Conservation (phyloP, 2,113 vertebrate genomes). For the Zeus faber region DNA sequence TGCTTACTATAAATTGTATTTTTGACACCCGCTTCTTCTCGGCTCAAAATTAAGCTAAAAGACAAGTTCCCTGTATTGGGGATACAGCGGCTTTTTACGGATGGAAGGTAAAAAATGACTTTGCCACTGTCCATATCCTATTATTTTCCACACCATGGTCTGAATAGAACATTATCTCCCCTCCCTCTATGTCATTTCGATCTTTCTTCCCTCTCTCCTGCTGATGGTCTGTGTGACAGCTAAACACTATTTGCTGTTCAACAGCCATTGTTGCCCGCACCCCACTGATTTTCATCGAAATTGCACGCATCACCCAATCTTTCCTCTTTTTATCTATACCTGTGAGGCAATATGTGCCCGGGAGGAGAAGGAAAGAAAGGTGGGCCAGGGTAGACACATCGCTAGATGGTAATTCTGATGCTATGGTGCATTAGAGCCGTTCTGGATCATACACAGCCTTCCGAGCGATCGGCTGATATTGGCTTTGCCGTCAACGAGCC, state of each 20-base stretch:
- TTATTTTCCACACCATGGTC: conserved; percentile 7
- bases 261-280: conserved; percentile 38
- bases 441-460: conserved; percentile 15
- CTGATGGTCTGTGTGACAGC: conserved; percentile 50
- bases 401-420: conserved; percentile 1
- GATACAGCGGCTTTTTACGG: not conserved
- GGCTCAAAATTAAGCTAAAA: too few species aligned
- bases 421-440: conserved; percentile 14
- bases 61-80: too few species aligned
- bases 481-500: conserved; percentile 18
- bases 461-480: conserved; percentile 29
- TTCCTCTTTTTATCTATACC: conserved; percentile 31
- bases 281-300: conserved; percentile 65
- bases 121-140: conserved; percentile 14
- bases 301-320: conserved; percentile 46
- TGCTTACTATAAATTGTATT: too few species aligned
- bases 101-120: conserved; percentile 19
- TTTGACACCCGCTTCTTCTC: too few species aligned
- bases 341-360: conserved; percentile 33
- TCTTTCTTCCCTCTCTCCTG: conserved; percentile 41
- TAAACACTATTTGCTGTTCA: conserved; percentile 37
- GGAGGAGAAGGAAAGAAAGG: conserved; percentile 10
- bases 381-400: not conserved
- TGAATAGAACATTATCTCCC: conserved; percentile 48
- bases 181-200: conserved; percentile 28